Conservation (phyloP, 2,797 vertebrate species). For the Dicrostonyx torquatus region DNA sequence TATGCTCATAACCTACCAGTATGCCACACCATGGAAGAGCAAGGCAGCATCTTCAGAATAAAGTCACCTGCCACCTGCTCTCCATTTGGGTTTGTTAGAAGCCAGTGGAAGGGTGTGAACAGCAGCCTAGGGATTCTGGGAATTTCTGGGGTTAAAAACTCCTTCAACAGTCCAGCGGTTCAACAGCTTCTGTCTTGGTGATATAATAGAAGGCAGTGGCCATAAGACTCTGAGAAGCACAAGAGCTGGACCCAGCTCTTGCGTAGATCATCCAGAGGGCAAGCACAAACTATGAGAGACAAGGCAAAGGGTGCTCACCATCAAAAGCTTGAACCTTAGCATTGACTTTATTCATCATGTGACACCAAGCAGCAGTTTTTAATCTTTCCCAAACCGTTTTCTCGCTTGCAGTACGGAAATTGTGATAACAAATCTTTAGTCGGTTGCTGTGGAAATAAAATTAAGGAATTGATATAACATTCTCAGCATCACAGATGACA, state of each 20-base stretch:
- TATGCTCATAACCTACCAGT: background rate
- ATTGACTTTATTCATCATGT: background rate
- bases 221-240: background rate
- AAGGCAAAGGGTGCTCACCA: background rate
- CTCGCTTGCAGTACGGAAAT: background rate
- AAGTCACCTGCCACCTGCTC: background rate
- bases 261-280: background rate
- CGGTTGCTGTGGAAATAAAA: background rate
- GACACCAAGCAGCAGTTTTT: background rate
- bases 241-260: background rate
- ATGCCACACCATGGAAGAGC: background rate
- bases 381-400: background rate
- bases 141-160: background rate
- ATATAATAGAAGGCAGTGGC: background rate
- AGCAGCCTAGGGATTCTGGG: background rate
- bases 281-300: background rate
- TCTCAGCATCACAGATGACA: background rate
- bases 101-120: background rate
- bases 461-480: background rate
- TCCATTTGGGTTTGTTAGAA: background rate
- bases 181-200: background rate
- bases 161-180: background rate
- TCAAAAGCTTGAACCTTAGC: background rate
- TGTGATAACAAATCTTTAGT: background rate
- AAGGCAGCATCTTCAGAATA: background rate